These are phyloP conservation scores for Diarsia rubi DNA, from an alignment of 2,888 invertebrate genomes.

Conservation along the genomic window DNA sequence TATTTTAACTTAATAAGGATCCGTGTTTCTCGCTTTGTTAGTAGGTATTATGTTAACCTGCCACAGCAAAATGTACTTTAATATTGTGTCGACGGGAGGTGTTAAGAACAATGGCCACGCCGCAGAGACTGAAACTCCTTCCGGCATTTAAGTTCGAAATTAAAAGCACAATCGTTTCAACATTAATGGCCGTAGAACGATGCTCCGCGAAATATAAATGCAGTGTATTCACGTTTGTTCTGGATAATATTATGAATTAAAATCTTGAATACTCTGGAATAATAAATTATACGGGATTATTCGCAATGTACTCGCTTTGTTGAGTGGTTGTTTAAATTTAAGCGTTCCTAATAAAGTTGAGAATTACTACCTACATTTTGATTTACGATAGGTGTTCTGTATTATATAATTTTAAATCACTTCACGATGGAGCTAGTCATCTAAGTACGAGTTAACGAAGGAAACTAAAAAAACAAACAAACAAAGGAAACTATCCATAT, in stretches of 20 bases:
- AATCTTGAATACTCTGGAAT: slow-evolving; percentile 30
- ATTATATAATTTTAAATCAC: neutral
- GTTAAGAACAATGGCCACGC: slow-evolving; percentile 53
- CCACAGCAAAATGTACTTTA: slow-evolving; percentile 29
- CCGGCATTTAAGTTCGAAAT: slow-evolving; percentile 45
- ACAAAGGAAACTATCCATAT: neutral
- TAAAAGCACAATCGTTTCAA: slow-evolving; percentile 44
- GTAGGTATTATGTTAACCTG: slow-evolving; percentile 34
- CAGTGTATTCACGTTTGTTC: slow-evolving; percentile 21
- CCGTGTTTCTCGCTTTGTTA: slow-evolving; percentile 63
- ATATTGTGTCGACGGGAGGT: slow-evolving; percentile 40
- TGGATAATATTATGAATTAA: slow-evolving; percentile 39
- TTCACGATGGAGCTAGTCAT: neutral
- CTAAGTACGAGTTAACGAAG: no score
- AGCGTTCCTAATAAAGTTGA: neutral
- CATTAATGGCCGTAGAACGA: slow-evolving; percentile 28
- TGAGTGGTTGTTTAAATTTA: slow-evolving; percentile 18
- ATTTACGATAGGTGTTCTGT: no score
- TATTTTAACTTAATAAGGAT: slow-evolving; percentile 76
- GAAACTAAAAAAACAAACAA: no score
- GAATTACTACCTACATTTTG: neutral
- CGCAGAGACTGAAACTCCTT: slow-evolving; percentile 36
- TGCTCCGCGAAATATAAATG: slow-evolving; percentile 28
- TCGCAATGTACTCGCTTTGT: slow-evolving; percentile 5
- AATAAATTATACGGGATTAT: slow-evolving; percentile 17